Percentiles rank a stretch among this genome's conserved stretches.
Evolutionary conservation across 92 coral and sea anemone genomes (phyloP).

Genomic region (Heteractis magnifica): DNA sequence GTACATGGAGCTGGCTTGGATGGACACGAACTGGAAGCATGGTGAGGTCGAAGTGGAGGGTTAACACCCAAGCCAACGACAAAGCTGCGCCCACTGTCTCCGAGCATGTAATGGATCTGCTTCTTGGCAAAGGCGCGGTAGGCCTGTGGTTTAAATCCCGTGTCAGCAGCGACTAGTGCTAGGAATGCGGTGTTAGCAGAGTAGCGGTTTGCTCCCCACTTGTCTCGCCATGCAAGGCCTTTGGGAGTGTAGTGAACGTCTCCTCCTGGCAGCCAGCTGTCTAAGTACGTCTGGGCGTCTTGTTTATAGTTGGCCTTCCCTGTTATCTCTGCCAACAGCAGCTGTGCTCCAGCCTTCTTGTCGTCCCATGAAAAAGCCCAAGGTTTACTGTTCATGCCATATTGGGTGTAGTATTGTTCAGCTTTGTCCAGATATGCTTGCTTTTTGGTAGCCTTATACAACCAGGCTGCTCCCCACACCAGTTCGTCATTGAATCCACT

Average conservation of each 20-base stretch:
- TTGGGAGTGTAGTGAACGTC: conserved; percentile 73
- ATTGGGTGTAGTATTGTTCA: conserved; percentile 55
- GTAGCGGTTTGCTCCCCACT: conserved; percentile 90
- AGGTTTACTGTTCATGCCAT: conserved; percentile 41
- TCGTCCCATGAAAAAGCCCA: conserved; percentile 88
- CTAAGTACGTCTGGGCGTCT: conserved; percentile 48
- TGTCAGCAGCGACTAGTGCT: conserved; percentile 80
- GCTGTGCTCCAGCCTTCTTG: conserved; percentile 72
- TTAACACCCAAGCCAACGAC: conserved; percentile 83
- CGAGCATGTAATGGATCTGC: conserved; percentile 79
- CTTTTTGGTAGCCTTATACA: conserved; percentile 74
- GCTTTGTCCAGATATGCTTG: conserved; percentile 65
- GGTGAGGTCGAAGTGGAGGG: conserved; percentile 81
- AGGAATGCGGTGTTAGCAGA: conserved; percentile 88
- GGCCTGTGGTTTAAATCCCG: conserved; percentile 51
- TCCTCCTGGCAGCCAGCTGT: conserved; percentile 74
- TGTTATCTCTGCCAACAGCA: conserved; percentile 65
- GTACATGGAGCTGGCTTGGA: conserved; percentile 55
- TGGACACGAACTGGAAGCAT: conserved; percentile 77
- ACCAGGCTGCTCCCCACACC: conserved; percentile 95
- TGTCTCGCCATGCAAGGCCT: conserved; percentile 85
- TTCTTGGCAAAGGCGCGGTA: conserved; percentile 67
- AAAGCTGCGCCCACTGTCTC: conserved; percentile 81
- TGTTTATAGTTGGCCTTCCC: conserved; percentile 45
- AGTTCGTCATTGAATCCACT: conserved; percentile 76